These are phyloP conservation scores for Tetranychus truncatus DNA, from an alignment of 2,888 invertebrate genomes.

Conservation along the genomic window DNA sequence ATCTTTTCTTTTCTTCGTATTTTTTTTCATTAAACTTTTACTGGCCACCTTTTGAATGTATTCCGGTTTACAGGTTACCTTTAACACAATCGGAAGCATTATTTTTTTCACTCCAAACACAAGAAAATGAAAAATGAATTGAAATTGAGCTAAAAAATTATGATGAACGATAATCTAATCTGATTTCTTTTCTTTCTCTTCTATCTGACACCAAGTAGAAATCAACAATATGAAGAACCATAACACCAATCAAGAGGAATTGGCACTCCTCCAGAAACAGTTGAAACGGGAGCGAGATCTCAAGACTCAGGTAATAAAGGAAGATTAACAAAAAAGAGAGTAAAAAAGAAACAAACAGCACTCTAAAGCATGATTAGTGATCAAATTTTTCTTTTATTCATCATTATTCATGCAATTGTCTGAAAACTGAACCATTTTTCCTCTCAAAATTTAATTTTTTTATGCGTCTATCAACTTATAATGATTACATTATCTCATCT, in stretches of 20 bases:
- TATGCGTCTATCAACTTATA: neutral
- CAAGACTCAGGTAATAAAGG: conserved; percentile 23
- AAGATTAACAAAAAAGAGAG: neutral
- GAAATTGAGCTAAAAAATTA: neutral
- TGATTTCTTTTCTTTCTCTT: neutral
- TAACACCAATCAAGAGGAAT: conserved; percentile 40
- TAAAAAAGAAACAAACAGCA: neutral
- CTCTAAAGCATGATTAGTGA: neutral
- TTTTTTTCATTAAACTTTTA: neutral
- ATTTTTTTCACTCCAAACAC: neutral
- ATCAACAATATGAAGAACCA: conserved; percentile 36
- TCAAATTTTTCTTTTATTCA: neutral
- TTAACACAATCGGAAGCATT: neutral
- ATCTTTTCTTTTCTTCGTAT: neutral
- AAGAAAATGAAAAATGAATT: neutral
- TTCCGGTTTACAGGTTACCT: neutral
- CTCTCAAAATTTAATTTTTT: neutral
- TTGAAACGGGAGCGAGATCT: conserved; percentile 60
- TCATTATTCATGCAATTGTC: too few species aligned
- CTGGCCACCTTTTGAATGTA: neutral
- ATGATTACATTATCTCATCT: conserved; percentile 3
- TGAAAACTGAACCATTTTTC: neutral
- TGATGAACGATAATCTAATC: neutral
- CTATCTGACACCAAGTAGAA: conserved; percentile 26
- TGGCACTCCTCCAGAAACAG: conserved; percentile 59